Conservation (phyloP, 2,888 invertebrate species). For the Drosophila yooni region DNA sequence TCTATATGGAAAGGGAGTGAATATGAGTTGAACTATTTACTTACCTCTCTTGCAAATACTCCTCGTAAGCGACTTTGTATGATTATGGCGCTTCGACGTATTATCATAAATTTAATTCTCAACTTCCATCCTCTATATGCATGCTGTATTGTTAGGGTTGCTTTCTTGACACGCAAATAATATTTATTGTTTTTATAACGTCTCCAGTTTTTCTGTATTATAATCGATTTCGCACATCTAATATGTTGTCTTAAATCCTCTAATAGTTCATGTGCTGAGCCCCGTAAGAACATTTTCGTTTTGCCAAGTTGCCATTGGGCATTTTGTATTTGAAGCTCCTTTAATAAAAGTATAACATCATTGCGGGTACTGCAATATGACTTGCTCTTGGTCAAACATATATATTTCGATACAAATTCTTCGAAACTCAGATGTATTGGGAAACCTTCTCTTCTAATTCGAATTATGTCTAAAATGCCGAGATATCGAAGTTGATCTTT, state of each 20-base stretch:
- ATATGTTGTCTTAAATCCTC: conserved; percentile 91
- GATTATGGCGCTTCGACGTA: conserved; percentile 93
- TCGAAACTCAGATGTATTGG: conserved; percentile 93
- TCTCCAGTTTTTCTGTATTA: conserved; percentile 92
- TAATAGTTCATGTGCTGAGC: conserved; percentile 92
- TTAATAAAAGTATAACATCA: conserved; percentile 86
- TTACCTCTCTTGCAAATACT: conserved; percentile 94
- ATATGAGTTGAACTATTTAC: conserved; percentile 10
- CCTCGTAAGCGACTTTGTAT: conserved; percentile 95
- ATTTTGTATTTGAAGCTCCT: conserved; percentile 88
- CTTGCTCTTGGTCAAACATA: conserved; percentile 87
- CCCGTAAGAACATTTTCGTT: conserved; percentile 93
- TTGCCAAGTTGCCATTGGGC: conserved; percentile 96
- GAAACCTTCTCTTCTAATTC: conserved; percentile 95
- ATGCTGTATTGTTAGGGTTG: conserved; percentile 91
- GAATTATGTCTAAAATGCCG: conserved; percentile 96
- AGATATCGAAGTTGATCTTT: conserved; percentile 95
- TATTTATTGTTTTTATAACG: conserved; percentile 88
- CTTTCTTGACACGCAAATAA: conserved; percentile 88
- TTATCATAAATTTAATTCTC: conserved; percentile 91
- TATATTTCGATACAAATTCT: conserved; percentile 91
- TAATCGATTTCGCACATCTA: conserved; percentile 89
- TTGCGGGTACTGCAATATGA: conserved; percentile 66
- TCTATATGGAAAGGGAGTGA: neutral
- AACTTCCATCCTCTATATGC: conserved; percentile 94